Conservation (phyloP, 1,140 invertebrate species). For the Drosophila kepulauana region DNA sequence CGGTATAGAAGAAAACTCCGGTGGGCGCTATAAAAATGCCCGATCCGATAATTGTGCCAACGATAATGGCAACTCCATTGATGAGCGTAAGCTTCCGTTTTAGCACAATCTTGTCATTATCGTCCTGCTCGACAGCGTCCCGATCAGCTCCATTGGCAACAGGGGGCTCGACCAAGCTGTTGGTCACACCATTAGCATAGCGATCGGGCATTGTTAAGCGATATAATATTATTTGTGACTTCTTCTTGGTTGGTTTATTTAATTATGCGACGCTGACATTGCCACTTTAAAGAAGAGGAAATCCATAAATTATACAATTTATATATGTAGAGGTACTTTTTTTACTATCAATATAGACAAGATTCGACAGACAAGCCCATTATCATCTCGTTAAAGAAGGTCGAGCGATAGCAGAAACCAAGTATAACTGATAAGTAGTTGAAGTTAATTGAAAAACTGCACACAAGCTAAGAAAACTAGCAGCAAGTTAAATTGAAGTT, state of each 20-base stretch:
- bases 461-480: constrained; percentile 27
- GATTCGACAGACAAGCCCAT: constrained; percentile 1
- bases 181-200: constrained; percentile 79
- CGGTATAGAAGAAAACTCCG: constrained; percentile 88
- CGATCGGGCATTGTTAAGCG: constrained; percentile 67
- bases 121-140: neutral
- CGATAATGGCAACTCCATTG: constrained; percentile 95
- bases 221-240: neutral
- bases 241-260: neutral
- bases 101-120: constrained; percentile 87
- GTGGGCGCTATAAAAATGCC: constrained; percentile 94
- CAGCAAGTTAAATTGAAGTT: neutral
- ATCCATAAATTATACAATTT: constrained; percentile 5
- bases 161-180: constrained; percentile 57
- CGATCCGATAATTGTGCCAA: constrained; percentile 93
- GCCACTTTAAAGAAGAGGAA: constrained; percentile 52
- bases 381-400: constrained; percentile 7
- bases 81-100: constrained; percentile 93
- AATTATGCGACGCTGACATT: constrained; percentile 47
- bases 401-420: constrained; percentile 5
- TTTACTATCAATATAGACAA: constrained; percentile 12
- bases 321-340: neutral
- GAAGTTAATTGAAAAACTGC: constrained; percentile 19
- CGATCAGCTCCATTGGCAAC: constrained; percentile 27
- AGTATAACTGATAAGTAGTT: neutral